These are phyloP conservation scores for Dicyrtoma fusca DNA, from an alignment of 2,888 invertebrate species.

Conservation along the genomic window DNA sequence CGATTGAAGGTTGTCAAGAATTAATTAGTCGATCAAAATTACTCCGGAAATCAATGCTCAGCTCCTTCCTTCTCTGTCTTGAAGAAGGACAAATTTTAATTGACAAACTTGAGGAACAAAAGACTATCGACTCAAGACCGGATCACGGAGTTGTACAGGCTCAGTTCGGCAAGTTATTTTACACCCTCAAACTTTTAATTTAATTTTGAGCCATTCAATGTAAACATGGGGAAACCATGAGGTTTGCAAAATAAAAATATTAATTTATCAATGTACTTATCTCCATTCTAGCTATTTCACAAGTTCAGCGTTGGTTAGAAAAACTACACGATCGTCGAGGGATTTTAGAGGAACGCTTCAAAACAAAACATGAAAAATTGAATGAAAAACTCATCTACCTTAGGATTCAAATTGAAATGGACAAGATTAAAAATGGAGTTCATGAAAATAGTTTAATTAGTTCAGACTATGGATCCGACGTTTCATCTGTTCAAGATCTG, in stretches of 20 bases:
- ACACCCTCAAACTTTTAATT: background rate
- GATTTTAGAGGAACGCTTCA: conserved; percentile 69
- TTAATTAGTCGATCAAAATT: conserved; percentile 74
- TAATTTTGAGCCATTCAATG: background rate
- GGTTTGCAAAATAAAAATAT: background rate
- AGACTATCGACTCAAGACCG: conserved; percentile 72
- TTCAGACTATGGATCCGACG: conserved; percentile 20
- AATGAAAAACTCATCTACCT: conserved; percentile 75
- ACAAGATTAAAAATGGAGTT: conserved; percentile 65
- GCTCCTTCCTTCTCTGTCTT: conserved; percentile 75
- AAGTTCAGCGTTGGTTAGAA: conserved; percentile 76
- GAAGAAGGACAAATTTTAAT: conserved; percentile 78
- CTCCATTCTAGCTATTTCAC: conserved; percentile 57
- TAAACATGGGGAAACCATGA: no score
- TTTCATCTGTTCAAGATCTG: conserved; percentile 26
- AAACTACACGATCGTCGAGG: conserved; percentile 75
- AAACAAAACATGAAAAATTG: conserved; percentile 72
- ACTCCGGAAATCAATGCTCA: conserved; percentile 72
- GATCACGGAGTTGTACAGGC: conserved; percentile 66
- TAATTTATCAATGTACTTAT: no score
- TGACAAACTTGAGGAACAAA: conserved; percentile 72
- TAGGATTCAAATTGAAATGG: conserved; percentile 67
- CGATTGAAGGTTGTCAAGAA: conserved; percentile 70
- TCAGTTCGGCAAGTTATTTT: conserved; percentile 60
- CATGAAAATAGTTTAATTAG: conserved; percentile 54